phyloP scores from a whole-genome alignment of 2,797 vertebrate genomes.

The Tragelaphus oryx region DNA sequence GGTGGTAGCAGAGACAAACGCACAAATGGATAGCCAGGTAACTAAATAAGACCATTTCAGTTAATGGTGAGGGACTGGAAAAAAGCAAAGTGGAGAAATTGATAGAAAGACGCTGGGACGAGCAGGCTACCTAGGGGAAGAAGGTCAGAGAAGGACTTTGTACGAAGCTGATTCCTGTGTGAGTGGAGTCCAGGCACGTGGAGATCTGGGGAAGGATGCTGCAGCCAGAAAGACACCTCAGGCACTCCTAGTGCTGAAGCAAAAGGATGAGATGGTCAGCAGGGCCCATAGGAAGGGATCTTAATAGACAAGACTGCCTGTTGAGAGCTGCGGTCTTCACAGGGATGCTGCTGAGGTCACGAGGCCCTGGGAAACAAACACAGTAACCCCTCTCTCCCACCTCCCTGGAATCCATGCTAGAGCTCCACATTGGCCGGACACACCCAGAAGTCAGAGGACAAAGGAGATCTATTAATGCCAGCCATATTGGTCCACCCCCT shows the following conservation, averaged over 20 bases:
- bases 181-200: background rate
- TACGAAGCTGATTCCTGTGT: background rate
- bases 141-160: background rate
- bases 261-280: background rate
- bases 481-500: background rate
- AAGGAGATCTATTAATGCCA: background rate
- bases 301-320: background rate
- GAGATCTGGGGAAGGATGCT: background rate
- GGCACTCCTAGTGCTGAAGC: background rate
- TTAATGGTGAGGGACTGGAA: background rate
- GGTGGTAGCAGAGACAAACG: background rate
- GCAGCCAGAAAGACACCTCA: no score
- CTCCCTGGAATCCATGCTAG: background rate
- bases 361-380: background rate
- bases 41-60: background rate
- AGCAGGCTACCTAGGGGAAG: background rate
- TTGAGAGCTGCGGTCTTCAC: background rate
- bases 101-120: background rate
- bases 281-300: background rate
- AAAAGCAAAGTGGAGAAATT: background rate
- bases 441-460: background rate
- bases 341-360: background rate
- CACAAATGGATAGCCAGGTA: background rate
- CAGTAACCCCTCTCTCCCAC: background rate
- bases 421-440: background rate